Evolutionary conservation across 2,888 invertebrate species (phyloP), one percentile per base, ranked within the genome.

Genomic region (Ectropis crepuscularia): DNA sequence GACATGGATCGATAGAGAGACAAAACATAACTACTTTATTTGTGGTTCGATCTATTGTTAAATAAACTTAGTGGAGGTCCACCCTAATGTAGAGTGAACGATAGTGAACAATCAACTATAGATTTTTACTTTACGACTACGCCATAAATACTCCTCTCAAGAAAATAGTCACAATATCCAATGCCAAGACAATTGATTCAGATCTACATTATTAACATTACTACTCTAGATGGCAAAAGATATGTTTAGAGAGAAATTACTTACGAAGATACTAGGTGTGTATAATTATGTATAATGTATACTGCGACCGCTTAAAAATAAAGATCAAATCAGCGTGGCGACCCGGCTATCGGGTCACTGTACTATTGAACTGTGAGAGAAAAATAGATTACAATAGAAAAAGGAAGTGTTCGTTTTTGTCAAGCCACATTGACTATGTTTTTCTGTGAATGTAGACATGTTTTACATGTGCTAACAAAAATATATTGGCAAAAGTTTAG

Each of bases 221-320:
- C 80, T 84, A 84, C 73, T 75, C 82, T 84, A 84, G 72, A 86
- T 83, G 86, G 87, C 85, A 83, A 83, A 80, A 82, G 83, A 82
- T 86, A 87, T 86, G 86, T 86, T 64, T 53, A 63, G 36, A 63
- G 47, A 65, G 55, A 67, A 65, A 61, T 61, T 46, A 59, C 60
- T 58, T 54, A 66, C 36, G 43, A 65, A 58, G 54, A 64, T 59
- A 63, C 60, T 62, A 53, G 51, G 61, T 68, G 59, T 61, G 53
- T 43, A 41, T 51, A 16, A 41, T 28, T 16, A 11, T 37, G 36
- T 54, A 42, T 36, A 37, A 36, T 53, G 43, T 65, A 51, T 65
- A 67, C 43, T 57, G 64, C 57, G 53, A 71, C 65, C 67, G 70
- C 68, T 72, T 68, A 72, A 72, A 28, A 71, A 74, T 70, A 68